Evolutionary conservation across 2,888 invertebrate species (phyloP).

Genomic region (Ectropis crepuscularia): DNA sequence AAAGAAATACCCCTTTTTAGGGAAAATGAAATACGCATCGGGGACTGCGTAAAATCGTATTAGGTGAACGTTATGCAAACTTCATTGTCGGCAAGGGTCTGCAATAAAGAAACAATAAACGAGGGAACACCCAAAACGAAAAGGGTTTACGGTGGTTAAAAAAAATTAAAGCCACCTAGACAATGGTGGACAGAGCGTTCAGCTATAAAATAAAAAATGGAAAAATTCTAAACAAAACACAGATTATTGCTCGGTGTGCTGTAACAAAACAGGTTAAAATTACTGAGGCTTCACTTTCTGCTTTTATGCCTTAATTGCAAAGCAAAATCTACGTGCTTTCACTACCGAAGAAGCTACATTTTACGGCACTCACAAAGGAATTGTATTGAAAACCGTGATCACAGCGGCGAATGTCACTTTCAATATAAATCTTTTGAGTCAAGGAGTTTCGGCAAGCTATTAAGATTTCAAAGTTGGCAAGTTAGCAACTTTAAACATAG

Average conservation of each 20-base stretch:
- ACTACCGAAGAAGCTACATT: slow-evolving; percentile 11
- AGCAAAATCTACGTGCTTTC: slow-evolving; percentile 41
- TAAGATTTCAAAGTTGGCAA: slow-evolving; percentile 28
- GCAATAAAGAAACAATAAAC: slow-evolving; percentile 72
- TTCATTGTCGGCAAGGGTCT: slow-evolving; percentile 64
- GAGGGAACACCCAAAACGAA: slow-evolving; percentile 63
- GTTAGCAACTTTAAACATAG: slow-evolving; percentile 25
- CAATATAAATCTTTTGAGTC: slow-evolving; percentile 31
- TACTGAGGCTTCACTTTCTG: slow-evolving; percentile 62
- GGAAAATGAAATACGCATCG: slow-evolving; percentile 51
- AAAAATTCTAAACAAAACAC: slow-evolving; percentile 59
- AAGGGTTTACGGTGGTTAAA: slow-evolving; percentile 66
- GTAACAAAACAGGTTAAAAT: slow-evolving; percentile 60
- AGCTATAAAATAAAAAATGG: slow-evolving; percentile 65
- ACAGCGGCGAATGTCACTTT: background rate
- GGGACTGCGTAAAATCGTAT: slow-evolving; percentile 54
- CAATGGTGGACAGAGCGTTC: slow-evolving; percentile 63
- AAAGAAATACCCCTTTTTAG: slow-evolving; percentile 41
- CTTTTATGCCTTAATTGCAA: slow-evolving; percentile 53
- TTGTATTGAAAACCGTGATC: slow-evolving; percentile 1
- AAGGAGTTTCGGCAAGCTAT: slow-evolving; percentile 33
- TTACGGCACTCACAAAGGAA: background rate
- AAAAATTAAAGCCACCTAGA: slow-evolving; percentile 64
- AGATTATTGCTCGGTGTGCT: slow-evolving; percentile 55
- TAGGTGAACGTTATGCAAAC: slow-evolving; percentile 68